Evolutionary conservation across 1,140 invertebrate genomes (phyloP), one percentile per base, ranked within the genome.

Genomic region (Orchestia grillus): DNA sequence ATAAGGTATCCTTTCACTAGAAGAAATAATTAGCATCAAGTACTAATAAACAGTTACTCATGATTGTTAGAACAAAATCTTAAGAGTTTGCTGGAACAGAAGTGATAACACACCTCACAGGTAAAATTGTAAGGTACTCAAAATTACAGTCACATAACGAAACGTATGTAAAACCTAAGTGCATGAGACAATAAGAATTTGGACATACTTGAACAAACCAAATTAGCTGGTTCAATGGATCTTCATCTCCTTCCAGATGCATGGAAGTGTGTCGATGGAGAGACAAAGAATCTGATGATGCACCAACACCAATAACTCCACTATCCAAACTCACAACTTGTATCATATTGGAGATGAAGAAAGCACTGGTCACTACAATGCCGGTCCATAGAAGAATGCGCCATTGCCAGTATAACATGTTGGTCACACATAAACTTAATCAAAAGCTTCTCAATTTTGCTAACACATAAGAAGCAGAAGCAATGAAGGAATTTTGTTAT

Each of bases 181-280:
- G 0, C 42, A 42, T 16, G 42, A 90, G 15, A 11, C 41, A 90
- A 43, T 42, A 3, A 11, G 41, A 43, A 90, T 11, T 90, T 90
- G n/a, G n/a, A 97, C 97, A 97, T 97, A 98, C 98, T 98, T 98
- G 98, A 97, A 98, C 97, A 97, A 98, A 98, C 98, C 98, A 98
- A 95, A 98, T 97, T 41, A 98, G 97, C 97, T 98, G 98, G 43
- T 98, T 97, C 40, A 88, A 42, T 11, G 44, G 23, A 94, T 47
- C 44, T 44, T 94, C 92, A 44, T n/a, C 16, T 0, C 16, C 40
- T 16, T 94, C 92, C 4, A 36, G 41, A 28, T 96, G 23, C 11
- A 0, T 15, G 19, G 92, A 88, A 40, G n/a, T 43, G 40, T 28
- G 45, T 3, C 23, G 41, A 36, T 94, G 45, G 6, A 36, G 36